A percentile compares a stretch with the other conserved stretches of the same genome.
These are phyloP conservation scores for Platycercus adscitus DNA, from an alignment of 2,113 vertebrate genomes.

Conservation along the genomic window DNA sequence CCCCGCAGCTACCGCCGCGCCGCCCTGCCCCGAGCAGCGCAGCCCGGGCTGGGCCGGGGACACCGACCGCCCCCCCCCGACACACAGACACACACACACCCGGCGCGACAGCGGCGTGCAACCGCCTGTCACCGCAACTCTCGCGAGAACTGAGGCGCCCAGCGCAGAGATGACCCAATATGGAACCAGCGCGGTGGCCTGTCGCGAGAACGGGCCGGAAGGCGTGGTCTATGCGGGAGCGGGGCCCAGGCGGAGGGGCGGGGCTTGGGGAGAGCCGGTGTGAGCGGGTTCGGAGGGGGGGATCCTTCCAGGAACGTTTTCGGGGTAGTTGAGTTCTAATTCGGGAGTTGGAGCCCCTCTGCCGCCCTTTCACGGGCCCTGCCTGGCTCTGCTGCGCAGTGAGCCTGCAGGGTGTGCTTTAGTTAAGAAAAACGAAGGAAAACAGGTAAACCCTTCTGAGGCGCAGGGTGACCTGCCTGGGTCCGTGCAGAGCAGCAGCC, in stretches of 20 bases:
- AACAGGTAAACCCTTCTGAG: rapidly evolving
- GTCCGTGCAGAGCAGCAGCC: background rate
- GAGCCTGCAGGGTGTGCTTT: rapidly evolving
- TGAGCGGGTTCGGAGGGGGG: too few species aligned
- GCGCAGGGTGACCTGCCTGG: background rate
- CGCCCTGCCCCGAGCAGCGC: background rate
- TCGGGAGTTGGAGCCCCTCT: rapidly evolving
- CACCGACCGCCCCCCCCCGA: background rate
- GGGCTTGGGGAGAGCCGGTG: rapidly evolving
- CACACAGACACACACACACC: background rate
- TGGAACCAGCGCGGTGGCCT: background rate
- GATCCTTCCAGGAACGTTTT: too few species aligned
- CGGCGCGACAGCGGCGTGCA: background rate
- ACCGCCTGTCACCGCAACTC: background rate
- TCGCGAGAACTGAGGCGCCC: background rate
- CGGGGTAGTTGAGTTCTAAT: too few species aligned
- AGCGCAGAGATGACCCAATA: conserved; percentile 55
- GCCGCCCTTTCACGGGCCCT: rapidly evolving
- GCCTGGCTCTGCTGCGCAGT: rapidly evolving
- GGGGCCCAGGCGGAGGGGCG: background rate
- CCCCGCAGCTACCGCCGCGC: background rate
- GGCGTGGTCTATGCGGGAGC: too few species aligned
- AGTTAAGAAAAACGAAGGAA: background rate
- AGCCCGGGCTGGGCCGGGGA: too few species aligned
- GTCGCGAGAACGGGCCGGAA: conserved; percentile 16